These are phyloP conservation scores for Tyrannus savana DNA, from an alignment of 2,113 vertebrate species.

Conservation along the genomic window DNA sequence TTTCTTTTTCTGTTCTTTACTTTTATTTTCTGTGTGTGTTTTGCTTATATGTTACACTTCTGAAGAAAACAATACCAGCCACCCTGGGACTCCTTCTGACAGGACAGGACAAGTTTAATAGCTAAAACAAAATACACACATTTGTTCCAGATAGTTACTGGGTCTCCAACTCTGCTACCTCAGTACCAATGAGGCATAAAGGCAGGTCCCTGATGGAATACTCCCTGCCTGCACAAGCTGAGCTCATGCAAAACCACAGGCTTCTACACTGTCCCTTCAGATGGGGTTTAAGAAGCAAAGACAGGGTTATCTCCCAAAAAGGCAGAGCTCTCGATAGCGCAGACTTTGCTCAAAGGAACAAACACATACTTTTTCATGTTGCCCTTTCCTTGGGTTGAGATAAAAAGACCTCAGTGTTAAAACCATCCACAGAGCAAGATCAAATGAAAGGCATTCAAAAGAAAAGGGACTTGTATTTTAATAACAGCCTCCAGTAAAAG, in stretches of 20 bases:
- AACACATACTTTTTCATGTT: not conserved
- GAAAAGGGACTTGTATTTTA: not conserved
- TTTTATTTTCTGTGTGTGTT: not conserved
- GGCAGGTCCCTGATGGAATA: not conserved
- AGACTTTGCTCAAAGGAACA: not conserved
- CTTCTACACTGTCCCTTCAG: not conserved
- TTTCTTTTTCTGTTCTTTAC: not conserved
- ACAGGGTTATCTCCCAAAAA: not conserved
- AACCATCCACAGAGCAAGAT: not conserved
- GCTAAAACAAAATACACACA: not conserved
- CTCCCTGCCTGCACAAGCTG: not conserved
- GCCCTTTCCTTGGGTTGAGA: not conserved
- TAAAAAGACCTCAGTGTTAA: not conserved
- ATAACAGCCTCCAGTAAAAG: not conserved
- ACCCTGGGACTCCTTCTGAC: not conserved
- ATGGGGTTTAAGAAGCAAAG: not conserved
- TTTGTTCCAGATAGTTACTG: not conserved
- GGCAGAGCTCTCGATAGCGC: not conserved
- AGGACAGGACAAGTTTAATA: not conserved
- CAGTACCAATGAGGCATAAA: not conserved
- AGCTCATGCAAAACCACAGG: not conserved
- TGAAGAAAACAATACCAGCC: not conserved
- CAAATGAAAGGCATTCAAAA: not conserved
- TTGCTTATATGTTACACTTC: not conserved
- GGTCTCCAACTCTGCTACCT: fast-evolving